Evolutionary conservation across 2,113 vertebrate genomes (phyloP), one percentile per base, ranked within the genome.

Genomic region (Larimichthys crocea): DNA sequence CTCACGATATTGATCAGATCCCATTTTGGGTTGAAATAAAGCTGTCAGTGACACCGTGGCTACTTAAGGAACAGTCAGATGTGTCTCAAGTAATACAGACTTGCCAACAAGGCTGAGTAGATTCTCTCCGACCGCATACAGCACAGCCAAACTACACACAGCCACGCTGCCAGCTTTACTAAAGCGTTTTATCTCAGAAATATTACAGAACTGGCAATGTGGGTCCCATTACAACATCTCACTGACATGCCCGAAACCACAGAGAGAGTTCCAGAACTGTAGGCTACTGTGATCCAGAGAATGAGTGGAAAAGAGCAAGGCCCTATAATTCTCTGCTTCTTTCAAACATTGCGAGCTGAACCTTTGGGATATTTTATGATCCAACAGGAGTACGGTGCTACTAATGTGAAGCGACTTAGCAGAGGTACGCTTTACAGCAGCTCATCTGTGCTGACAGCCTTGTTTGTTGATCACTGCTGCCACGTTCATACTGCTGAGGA

Each of bases 191-290:
- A 88, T 89, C 86, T 87, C 55, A 83, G 35, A 89, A 82, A 83
- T 77, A 86, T 76, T 87, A 86, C 5, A 88, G 82, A 76, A 57
- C 24, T 68, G 72, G 78, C 76, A 74, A 83, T 29, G 62, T 69
- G 70, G 59, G 70, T 17, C 60, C 50, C 79, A 83, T 89, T 91
- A 91, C 84, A 84, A 70, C 80, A 91, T 88, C 78, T 86, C 53
- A 91, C 86, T 80, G 87, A 90, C 90, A 85, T 73, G 79, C 67
- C 87, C 81, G 85, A 88, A 88, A 85, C 87, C 82, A 60, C 82
- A 67, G 22, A 52, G 57, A 82, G 48, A 7, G 64, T 71, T 87
- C 83, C 81, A 88, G 75, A n/a, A 78, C 78, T 69, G 78, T 26
- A 74, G 80, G 70, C 85, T 79, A 71, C 85, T 59, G 79, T 75